These are phyloP conservation scores for Cloeon dipterum DNA, from an alignment of 2,888 invertebrate species.

Conservation along the genomic window DNA sequence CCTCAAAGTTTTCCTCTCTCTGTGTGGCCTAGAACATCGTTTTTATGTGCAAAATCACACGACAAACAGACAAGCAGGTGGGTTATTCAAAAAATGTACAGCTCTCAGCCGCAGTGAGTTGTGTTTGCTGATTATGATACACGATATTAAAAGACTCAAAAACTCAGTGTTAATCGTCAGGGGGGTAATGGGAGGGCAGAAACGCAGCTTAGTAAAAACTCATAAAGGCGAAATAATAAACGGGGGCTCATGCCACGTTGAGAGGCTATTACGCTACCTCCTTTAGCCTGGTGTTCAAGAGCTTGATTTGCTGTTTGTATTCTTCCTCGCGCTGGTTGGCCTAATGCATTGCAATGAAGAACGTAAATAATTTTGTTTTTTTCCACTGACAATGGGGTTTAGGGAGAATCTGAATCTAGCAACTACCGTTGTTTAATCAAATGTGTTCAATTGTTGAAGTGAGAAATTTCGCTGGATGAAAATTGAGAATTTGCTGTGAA, in stretches of 20 bases:
- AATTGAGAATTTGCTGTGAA: too few relatives aligned
- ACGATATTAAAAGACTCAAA: too few relatives aligned
- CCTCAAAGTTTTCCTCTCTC: conserved; percentile 84
- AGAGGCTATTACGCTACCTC: conserved; percentile 49
- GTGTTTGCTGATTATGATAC: too few relatives aligned
- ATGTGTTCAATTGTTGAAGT: background rate
- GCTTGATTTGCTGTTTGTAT: conserved; percentile 99
- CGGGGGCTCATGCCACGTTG: conserved; percentile 1
- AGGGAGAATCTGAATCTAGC: background rate
- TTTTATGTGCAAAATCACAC: conserved; percentile 8
- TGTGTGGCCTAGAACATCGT: conserved; percentile 59
- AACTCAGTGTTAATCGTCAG: too few relatives aligned
- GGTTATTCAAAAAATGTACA: background rate
- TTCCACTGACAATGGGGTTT: background rate
- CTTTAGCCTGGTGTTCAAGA: conserved; percentile 94
- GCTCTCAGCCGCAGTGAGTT: too few relatives aligned
- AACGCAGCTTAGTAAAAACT: too few relatives aligned
- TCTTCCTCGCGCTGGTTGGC: conserved; percentile 99
- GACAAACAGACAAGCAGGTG: conserved; percentile 1
- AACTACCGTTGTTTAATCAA: background rate
- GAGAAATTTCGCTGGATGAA: too few relatives aligned
- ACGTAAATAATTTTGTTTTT: too few relatives aligned
- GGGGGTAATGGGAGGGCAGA: too few relatives aligned
- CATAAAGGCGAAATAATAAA: too few relatives aligned
- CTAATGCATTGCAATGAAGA: conserved; percentile 26